A percentile compares a stretch with the other conserved stretches of the same genome.
Evolutionary conservation across 2,888 invertebrate species (phyloP).

Genomic region (Xanthia icteritia): DNA sequence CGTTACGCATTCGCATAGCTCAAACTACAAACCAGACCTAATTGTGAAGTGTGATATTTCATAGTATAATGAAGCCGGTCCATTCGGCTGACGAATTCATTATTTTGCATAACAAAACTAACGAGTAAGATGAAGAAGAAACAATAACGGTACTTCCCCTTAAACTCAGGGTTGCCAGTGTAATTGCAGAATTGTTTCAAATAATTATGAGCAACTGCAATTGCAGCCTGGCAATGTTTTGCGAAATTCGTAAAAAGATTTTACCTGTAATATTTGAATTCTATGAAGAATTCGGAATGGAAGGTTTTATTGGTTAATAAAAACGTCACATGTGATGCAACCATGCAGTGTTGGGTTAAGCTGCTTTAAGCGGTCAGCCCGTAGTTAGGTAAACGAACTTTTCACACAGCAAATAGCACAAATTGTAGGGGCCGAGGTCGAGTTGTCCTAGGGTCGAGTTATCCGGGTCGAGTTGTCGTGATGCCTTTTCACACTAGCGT

Average conservation of each 20-base stretch:
- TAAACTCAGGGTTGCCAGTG: constrained; percentile 35
- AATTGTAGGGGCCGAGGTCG: background rate
- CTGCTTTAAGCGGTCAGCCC: background rate
- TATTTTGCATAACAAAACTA: constrained; percentile 80
- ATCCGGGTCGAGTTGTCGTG: too few relatives aligned
- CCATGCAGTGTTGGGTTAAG: constrained; percentile 10
- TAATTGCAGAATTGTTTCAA: constrained; percentile 56
- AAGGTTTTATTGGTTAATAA: constrained; percentile 26
- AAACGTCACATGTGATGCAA: constrained; percentile 26
- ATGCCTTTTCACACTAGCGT: too few relatives aligned
- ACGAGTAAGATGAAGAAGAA: constrained; percentile 63
- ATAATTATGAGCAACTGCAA: constrained; percentile 38
- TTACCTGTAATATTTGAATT: constrained; percentile 3
- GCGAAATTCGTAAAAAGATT: background rate
- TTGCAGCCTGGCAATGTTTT: constrained; percentile 13
- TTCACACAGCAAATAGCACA: background rate
- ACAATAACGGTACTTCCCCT: constrained; percentile 57
- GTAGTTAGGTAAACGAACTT: background rate
- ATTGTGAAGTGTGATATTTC: constrained; percentile 62
- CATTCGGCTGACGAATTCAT: constrained; percentile 73
- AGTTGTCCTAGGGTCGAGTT: background rate
- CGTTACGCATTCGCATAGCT: constrained; percentile 40
- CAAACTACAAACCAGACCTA: constrained; percentile 12
- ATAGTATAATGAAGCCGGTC: constrained; percentile 66
- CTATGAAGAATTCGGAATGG: background rate